phyloP scores from a whole-genome alignment of 2,888 invertebrate genomes.

The Pseudococcus longispinus region DNA sequence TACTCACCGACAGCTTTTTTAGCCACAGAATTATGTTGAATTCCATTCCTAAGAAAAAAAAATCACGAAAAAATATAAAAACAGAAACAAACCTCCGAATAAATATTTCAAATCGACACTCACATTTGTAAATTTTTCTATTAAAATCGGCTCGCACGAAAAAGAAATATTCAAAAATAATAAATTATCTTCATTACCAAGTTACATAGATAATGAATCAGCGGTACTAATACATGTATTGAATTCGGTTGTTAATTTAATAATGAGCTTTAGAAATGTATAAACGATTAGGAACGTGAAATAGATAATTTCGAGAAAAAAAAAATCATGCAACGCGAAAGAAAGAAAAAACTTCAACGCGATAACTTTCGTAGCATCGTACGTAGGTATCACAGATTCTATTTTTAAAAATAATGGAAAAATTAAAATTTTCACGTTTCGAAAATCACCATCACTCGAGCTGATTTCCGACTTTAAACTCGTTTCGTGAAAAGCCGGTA shows the following conservation, averaged over 20 bases:
- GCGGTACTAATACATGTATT: not conserved
- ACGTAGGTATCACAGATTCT: not conserved
- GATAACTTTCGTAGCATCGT: not conserved
- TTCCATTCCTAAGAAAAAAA: slow-evolving; percentile 28
- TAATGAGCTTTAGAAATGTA: slow-evolving; percentile 4
- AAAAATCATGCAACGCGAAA: not conserved
- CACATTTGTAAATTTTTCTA: not conserved
- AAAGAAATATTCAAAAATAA: not conserved
- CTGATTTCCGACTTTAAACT: not conserved
- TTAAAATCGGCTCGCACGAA: not conserved
- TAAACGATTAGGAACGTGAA: not conserved
- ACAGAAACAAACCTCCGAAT: not conserved
- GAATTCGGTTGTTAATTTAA: not conserved
- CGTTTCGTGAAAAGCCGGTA: not conserved
- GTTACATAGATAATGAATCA: not conserved
- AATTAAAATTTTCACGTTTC: not conserved
- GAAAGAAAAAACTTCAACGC: not conserved
- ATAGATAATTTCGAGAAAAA: slow-evolving; percentile 9
- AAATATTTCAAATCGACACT: not conserved
- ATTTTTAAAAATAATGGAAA: not conserved
- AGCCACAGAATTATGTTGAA: not conserved
- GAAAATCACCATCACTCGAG: not conserved
- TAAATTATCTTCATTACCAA: not conserved
- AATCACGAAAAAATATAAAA: not conserved
- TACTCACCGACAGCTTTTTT: slow-evolving; percentile 39